Conservation (phyloP, 2,888 invertebrate genomes). For the Pristionchus arcanus region DNA sequence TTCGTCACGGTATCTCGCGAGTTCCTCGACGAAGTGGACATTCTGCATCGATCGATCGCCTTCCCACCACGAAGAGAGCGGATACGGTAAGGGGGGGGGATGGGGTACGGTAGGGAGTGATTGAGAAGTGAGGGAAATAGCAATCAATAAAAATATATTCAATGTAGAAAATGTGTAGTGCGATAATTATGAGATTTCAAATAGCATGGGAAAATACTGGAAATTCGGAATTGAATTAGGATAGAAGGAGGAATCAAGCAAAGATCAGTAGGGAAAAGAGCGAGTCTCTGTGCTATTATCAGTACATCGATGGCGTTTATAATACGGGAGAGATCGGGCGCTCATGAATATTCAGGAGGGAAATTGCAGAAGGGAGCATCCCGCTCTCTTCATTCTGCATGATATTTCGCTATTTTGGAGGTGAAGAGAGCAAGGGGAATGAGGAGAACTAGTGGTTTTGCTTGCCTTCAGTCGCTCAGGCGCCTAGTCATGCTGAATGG, state of each 20-base stretch:
- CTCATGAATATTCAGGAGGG: constrained; percentile 30
- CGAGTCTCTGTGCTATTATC: neutral
- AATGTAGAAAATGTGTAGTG: too few species aligned
- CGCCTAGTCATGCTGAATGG: too few species aligned
- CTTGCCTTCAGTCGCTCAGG: too few species aligned
- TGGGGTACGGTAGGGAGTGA: constrained; percentile 26
- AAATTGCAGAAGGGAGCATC: neutral
- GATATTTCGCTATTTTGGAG: too few species aligned
- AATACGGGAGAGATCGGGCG: neutral
- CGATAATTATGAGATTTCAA: too few species aligned
- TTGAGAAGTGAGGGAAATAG: neutral
- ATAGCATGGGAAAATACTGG: too few species aligned
- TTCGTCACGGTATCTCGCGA: constrained; percentile 46
- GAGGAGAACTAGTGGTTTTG: neutral
- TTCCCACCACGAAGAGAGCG: constrained; percentile 49
- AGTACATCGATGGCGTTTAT: constrained; percentile 3
- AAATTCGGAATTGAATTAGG: neutral
- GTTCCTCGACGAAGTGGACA: constrained; percentile 54
- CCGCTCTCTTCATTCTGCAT: neutral
- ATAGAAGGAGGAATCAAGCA: neutral
- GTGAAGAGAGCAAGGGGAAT: neutral
- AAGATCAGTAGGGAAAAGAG: neutral
- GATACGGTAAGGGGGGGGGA: constrained; percentile 49
- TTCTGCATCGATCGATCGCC: constrained; percentile 53
- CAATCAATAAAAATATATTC: too few species aligned